Evolutionary conservation across 2,888 invertebrate species (phyloP), one percentile per base, ranked within the genome.

Genomic region (Cerastis leucographa): DNA sequence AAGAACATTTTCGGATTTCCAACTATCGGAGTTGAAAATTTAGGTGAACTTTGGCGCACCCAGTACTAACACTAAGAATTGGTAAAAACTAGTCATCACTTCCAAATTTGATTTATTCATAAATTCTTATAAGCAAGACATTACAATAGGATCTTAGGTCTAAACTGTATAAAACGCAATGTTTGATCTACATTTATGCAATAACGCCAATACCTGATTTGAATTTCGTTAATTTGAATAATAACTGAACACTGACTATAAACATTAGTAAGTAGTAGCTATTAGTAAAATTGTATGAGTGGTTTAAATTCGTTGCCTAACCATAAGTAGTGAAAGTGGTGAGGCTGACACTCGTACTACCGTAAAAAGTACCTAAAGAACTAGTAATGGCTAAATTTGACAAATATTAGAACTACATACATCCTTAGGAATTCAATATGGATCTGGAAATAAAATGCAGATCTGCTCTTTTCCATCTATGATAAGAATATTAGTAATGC

Each of bases 31-130:
- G n/a, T n/a, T n/a, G n/a, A n/a, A n/a, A n/a, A n/a, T n/a, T n/a
- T n/a, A n/a, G n/a, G n/a, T n/a, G n/a, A n/a, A n/a, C n/a, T n/a
- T n/a, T n/a, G n/a, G n/a, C n/a, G n/a, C n/a, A n/a, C n/a, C n/a
- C n/a, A n/a, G 22, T 56, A 78, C 29, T 72, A 19, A 40, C 29
- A 74, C 70, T 73, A 78, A 49, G 1, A 64, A 61, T 68, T 74
- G 72, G 35, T 64, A 72, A 82, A 84, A 81, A 82, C 88, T 83
- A 64, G 66, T 83, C 79, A 86, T 91, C 91, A 94, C 93, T 94
- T 93, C 66, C 74, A 91, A 94, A 93, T 94, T 95, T 93, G 90
- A 92, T 94, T 95, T 94, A 95, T 94, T 94, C 90, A 92, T 91
- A 92, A 93, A 83, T 93, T 92, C 91, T 93, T 95, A 93, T 86